Percentiles rank a stretch among this genome's conserved stretches.
Conservation (phyloP, 1,140 invertebrate species). For the Brachionus sp. region DNA sequence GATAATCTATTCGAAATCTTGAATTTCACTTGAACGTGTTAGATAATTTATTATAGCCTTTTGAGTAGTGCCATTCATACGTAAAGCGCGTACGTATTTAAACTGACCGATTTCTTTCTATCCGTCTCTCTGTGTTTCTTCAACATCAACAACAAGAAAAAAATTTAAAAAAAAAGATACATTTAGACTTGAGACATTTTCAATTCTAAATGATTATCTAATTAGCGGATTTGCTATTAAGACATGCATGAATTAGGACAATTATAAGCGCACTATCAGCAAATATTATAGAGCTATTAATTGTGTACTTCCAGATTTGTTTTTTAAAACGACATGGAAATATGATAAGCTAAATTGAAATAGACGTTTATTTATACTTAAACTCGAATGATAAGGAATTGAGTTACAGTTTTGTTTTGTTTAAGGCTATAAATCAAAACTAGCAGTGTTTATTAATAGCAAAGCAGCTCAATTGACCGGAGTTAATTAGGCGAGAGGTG, state of each 20-base stretch:
- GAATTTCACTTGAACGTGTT: constrained; percentile 31
- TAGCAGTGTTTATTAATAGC: background rate
- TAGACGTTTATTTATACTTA: constrained; percentile 6
- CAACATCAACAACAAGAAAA: background rate
- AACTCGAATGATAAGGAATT: constrained; percentile 8
- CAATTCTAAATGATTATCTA: constrained; percentile 19
- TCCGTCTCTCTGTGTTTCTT: background rate
- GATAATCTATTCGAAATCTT: constrained; percentile 42
- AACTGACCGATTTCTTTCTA: background rate
- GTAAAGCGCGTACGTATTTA: background rate
- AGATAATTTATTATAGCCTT: constrained; percentile 22
- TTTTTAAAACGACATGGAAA: constrained; percentile 10
- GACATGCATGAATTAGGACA: too few relatives aligned
- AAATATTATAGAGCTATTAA: constrained; percentile 21
- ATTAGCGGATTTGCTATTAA: background rate
- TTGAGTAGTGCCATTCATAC: constrained; percentile 11
- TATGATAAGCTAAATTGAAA: constrained; percentile 34
- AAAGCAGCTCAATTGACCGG: background rate
- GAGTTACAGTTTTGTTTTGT: constrained; percentile 32
- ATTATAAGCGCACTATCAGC: background rate
- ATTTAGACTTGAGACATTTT: too few relatives aligned
- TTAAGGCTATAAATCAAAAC: constrained; percentile 38
- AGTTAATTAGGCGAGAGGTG: background rate
- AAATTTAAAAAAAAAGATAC: too few relatives aligned
- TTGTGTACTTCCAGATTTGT: constrained; percentile 9